Evolutionary conservation across 2,797 vertebrate species (phyloP).

Genomic region (Nyctalus aviator): DNA sequence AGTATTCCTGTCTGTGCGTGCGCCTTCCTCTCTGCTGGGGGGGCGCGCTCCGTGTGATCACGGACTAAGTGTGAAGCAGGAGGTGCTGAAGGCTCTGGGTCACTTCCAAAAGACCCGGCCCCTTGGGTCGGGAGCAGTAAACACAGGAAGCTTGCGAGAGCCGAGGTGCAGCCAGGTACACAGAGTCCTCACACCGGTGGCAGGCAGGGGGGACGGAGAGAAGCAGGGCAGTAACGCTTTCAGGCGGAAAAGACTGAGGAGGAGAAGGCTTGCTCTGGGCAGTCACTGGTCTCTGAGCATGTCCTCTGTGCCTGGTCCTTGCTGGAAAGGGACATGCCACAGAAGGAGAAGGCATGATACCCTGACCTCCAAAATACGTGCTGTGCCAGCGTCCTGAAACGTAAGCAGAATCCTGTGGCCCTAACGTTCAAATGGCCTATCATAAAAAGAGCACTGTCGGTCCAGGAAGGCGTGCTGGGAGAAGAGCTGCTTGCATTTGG

Average conservation of each 20-base stretch:
- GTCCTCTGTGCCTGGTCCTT: background rate
- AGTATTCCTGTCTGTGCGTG: constrained; percentile 80
- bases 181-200: background rate
- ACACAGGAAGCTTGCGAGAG: background rate
- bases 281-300: background rate
- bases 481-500: constrained; percentile 25
- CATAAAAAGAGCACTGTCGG: background rate
- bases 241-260: constrained; percentile 9
- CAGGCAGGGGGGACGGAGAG: background rate
- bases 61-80: background rate
- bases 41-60: background rate
- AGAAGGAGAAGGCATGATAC: background rate
- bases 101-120: background rate
- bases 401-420: background rate
- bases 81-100: constrained; percentile 1
- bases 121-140: background rate
- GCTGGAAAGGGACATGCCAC: background rate
- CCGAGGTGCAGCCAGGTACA: background rate
- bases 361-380: background rate
- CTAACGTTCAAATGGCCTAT: background rate
- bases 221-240: background rate
- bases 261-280: background rate
- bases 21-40: background rate
- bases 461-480: constrained; percentile 36
- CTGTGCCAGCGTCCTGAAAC: background rate